These are phyloP conservation scores for Sebastes trivittatus DNA, from an alignment of 2,797 vertebrate genomes.

Conservation along the genomic window DNA sequence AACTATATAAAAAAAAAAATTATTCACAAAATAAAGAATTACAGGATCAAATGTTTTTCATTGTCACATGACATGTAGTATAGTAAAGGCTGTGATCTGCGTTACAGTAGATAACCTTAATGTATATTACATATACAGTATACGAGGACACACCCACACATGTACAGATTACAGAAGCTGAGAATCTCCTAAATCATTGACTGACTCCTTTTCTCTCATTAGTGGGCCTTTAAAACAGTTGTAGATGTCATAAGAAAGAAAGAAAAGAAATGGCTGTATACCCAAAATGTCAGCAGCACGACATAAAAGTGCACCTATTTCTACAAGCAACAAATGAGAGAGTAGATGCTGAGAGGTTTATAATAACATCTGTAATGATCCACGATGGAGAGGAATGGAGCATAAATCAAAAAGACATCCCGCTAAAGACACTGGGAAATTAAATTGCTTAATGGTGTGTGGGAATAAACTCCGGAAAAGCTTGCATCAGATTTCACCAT, in stretches of 20 bases:
- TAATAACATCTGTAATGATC: constrained; percentile 63
- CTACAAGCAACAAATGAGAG: constrained; percentile 7
- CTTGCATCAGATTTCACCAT: constrained; percentile 55
- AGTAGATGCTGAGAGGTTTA: constrained; percentile 44
- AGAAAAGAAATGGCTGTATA: constrained; percentile 21
- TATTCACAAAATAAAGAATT: background rate
- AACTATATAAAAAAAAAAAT: background rate
- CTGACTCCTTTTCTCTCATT: constrained; percentile 23
- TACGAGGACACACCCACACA: background rate
- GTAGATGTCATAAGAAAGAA: background rate
- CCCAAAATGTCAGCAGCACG: constrained; percentile 19
- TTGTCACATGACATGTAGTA: background rate
- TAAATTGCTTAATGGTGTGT: constrained; percentile 74
- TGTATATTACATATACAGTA: background rate
- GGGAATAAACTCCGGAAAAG: constrained; percentile 45
- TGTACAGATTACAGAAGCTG: background rate
- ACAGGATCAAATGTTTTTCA: background rate
- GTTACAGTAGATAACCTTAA: background rate
- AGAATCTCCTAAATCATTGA: constrained; percentile 15
- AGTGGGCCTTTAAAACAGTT: constrained; percentile 3
- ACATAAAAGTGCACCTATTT: constrained; percentile 19
- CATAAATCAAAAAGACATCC: constrained; percentile 65
- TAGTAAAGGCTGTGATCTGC: background rate
- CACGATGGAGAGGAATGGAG: constrained; percentile 50
- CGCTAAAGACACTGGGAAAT: constrained; percentile 60